Conservation (phyloP, 2,113 vertebrate species). For the Cryptomyrus ogoouensis region DNA sequence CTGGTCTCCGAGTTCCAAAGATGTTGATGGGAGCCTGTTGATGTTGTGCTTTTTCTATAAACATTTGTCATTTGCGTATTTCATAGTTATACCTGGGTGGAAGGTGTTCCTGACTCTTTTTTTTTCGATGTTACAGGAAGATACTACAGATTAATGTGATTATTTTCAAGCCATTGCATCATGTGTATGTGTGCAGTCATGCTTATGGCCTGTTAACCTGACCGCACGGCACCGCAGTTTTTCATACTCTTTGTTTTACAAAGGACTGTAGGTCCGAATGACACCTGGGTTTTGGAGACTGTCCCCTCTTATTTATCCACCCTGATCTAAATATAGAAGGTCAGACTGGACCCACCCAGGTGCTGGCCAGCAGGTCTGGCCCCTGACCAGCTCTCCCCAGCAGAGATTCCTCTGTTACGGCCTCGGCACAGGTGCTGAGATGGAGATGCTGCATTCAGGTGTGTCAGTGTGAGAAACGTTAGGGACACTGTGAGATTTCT, state of each 20-base stretch:
- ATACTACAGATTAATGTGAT: neutral
- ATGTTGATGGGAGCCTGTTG: neutral
- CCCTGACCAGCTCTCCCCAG: neutral
- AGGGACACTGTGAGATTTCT: neutral
- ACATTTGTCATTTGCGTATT: neutral
- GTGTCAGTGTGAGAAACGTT: neutral
- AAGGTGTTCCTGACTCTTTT: neutral
- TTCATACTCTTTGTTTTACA: neutral
- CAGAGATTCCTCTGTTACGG: neutral
- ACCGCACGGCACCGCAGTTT: neutral
- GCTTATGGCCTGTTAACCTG: neutral
- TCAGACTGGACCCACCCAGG: neutral
- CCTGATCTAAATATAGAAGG: neutral
- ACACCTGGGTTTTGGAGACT: neutral
- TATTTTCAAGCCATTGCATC: neutral
- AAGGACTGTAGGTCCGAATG: neutral
- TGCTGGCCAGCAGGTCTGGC: neutral
- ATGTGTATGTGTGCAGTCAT: neutral
- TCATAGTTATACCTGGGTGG: neutral
- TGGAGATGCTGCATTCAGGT: neutral
- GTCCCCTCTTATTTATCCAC: neutral
- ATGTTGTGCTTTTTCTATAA: neutral
- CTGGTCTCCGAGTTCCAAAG: neutral
- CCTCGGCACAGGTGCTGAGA: neutral
- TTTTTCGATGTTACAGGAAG: neutral